phyloP scores from a whole-genome alignment of 2,888 invertebrate species.

The Noctua pronuba region DNA sequence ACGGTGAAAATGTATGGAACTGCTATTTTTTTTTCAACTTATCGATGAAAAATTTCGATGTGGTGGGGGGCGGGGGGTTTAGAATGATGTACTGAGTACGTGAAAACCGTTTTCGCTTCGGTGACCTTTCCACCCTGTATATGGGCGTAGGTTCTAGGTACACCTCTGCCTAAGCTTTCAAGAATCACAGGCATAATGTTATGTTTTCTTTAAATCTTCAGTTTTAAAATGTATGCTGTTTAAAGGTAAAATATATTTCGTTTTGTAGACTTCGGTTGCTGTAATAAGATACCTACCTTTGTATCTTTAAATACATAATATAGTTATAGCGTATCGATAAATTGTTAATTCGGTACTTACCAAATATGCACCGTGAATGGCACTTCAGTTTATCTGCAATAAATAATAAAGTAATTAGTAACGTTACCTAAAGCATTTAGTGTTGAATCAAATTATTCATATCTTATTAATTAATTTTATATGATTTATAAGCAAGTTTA shows the following conservation, averaged over 20 bases:
- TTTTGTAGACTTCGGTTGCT: neutral
- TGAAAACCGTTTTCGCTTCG: too few relatives aligned
- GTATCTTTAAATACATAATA: neutral
- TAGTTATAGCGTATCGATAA: neutral
- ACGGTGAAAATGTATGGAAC: too few relatives aligned
- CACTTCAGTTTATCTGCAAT: conserved; percentile 52
- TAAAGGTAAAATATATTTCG: neutral
- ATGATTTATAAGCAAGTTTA: neutral
- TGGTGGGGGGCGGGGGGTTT: too few relatives aligned
- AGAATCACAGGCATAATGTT: neutral
- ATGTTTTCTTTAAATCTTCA: neutral
- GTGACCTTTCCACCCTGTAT: too few relatives aligned
- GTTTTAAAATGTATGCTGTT: neutral
- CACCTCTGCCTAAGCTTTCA: neutral
- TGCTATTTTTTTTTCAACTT: too few relatives aligned
- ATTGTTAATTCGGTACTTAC: conserved; percentile 38
- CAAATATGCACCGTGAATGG: conserved; percentile 25
- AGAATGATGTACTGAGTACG: too few relatives aligned
- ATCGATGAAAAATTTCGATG: too few relatives aligned
- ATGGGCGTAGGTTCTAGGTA: neutral
- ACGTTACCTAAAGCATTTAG: neutral
- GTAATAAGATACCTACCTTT: neutral
- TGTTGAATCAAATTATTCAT: neutral
- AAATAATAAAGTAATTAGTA: conserved; percentile 42
- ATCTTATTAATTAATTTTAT: neutral